Percentiles rank a stretch among this genome's conserved stretches.
Conservation (phyloP, 2,888 invertebrate genomes). For the Octonoba sinensis region DNA sequence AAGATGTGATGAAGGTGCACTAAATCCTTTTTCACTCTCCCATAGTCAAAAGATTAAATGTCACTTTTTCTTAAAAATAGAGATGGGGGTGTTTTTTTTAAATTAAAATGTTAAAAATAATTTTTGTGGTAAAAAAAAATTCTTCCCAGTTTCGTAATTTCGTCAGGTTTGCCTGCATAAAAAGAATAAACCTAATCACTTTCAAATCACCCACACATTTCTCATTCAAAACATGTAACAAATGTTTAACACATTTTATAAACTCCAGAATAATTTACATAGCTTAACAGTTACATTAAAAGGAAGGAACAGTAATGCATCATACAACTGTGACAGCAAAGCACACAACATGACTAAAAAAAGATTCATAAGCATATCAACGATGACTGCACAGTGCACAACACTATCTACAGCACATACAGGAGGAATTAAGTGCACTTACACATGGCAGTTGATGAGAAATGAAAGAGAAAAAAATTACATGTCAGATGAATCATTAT, state of each 20-base stretch:
- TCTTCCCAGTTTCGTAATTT: too few relatives aligned
- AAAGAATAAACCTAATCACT: too few relatives aligned
- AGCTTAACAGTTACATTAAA: not conserved
- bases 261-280: not conserved
- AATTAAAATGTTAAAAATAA: too few relatives aligned
- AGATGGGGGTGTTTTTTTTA: too few relatives aligned
- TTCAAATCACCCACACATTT: too few relatives aligned
- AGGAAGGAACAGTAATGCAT: constrained; percentile 39
- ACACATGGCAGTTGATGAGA: constrained; percentile 64
- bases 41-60: too few relatives aligned
- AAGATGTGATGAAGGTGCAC: too few relatives aligned
- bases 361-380: constrained; percentile 46
- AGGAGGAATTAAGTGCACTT: constrained; percentile 64
- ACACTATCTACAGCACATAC: constrained; percentile 61
- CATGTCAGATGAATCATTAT: constrained; percentile 52
- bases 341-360: constrained; percentile 31
- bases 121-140: too few relatives aligned
- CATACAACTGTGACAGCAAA: constrained; percentile 45
- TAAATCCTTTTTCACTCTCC: too few relatives aligned
- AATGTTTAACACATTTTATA: not conserved
- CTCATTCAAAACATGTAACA: too few relatives aligned
- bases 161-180: too few relatives aligned
- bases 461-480: constrained; percentile 62
- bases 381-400: constrained; percentile 56
- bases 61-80: too few relatives aligned